Evolutionary conservation across 2,113 vertebrate species (phyloP), one percentile per base, ranked within the genome.

Genomic region (Nipponia nippon): DNA sequence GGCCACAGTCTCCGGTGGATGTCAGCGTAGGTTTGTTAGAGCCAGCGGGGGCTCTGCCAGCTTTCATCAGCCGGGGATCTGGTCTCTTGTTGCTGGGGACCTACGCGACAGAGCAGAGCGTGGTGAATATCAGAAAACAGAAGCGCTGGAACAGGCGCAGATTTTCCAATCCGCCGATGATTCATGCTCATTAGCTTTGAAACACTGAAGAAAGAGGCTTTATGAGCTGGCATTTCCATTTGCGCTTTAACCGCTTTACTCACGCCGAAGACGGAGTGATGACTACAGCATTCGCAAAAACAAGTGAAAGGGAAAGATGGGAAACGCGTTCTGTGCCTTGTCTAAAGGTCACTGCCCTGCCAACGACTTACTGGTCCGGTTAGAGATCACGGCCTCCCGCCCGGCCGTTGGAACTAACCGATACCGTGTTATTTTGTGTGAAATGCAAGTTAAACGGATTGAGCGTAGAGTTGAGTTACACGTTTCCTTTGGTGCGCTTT

Each of bases 151-250:
- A 80, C 2, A 47, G 46, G 80, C 47, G 13, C 79, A 70, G 71
- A 86, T 88, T 97, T 85, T 84, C 89, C 87, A 82, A 26, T 73
- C 88, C 27, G 10, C 77, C 85, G 49, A 13, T 97, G 94, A 97
- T 76, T 97, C 94, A 95, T 87, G 78, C 87, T 86, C 72, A 38
- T 96, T 92, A 81, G 77, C 86, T 80, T 73, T 90, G 87, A 96
- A 95, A 85, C 5, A 2, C 21, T 80, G 87, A 95, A 97, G 95
- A 97, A 97, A 94, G 75, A 53, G 25, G 58, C 93, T 95, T 97
- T 98, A 83, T 97, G 80, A 90, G 83, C 88, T 95, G 90, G 66
- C 87, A 58, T 97, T 97, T 97, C 93, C 94, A 93, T 95, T 81
- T 92, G 87, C 4, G 66, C 80, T 89, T 49, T 25, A 40, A 50